Evolutionary conservation across 2,113 vertebrate species (phyloP).

Genomic region (Corvus cornix): DNA sequence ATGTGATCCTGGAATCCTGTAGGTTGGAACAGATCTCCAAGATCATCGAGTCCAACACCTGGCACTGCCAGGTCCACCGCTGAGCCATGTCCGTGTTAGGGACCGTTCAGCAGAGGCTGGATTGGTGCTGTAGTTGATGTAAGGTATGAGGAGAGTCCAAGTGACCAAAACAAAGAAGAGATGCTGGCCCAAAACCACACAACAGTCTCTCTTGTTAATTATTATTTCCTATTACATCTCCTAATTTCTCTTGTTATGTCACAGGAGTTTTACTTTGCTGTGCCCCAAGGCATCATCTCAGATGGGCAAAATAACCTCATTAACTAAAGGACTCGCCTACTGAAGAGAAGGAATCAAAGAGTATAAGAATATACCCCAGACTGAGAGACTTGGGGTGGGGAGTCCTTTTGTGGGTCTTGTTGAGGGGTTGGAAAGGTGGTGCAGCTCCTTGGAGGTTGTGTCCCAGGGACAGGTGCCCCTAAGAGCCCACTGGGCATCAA

Average conservation of each 20-base stretch:
- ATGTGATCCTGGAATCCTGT: rapidly evolving
- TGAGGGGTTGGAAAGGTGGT: not conserved
- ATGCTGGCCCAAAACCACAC: not conserved
- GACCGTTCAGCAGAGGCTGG: not conserved
- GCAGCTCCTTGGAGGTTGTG: not conserved
- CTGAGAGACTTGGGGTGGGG: not conserved
- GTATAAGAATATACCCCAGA: not conserved
- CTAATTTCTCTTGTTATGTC: not conserved
- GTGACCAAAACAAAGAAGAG: not conserved
- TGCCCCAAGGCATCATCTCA: not conserved
- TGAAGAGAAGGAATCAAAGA: not conserved
- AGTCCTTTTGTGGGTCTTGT: not conserved
- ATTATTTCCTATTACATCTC: not conserved
- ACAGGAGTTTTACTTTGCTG: not conserved
- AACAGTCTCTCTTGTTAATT: not conserved
- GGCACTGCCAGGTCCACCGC: not conserved
- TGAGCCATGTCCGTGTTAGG: not conserved
- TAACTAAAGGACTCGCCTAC: not conserved
- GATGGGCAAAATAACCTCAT: not conserved
- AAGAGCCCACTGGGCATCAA: not conserved
- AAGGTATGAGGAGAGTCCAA: not conserved
- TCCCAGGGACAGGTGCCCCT: rapidly evolving
- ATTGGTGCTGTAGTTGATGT: rapidly evolving
- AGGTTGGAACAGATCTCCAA: not conserved
- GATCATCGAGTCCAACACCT: not conserved